Percentiles rank a stretch among this genome's conserved stretches.
These are phyloP conservation scores for Ciconia boyciana DNA, from an alignment of 2,113 vertebrate species.

Conservation along the genomic window DNA sequence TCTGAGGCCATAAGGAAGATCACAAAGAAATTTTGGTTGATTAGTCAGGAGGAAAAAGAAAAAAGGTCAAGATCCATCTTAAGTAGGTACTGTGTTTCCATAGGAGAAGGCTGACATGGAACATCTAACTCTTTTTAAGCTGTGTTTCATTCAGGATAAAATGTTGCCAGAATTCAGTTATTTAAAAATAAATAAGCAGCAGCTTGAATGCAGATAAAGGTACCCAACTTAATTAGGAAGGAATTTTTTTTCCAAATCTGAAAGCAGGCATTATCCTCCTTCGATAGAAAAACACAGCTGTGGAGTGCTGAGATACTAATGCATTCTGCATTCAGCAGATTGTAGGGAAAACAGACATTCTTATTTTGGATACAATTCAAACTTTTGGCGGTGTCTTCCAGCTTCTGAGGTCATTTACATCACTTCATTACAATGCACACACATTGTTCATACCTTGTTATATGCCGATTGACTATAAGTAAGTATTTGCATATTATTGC, in stretches of 20 bases:
- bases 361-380: constrained; percentile 54
- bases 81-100: neutral
- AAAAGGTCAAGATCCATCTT: neutral
- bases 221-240: constrained; percentile 41
- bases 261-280: constrained; percentile 42
- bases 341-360: constrained; percentile 39
- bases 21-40: neutral
- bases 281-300: constrained; percentile 46
- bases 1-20: neutral
- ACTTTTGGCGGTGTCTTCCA: constrained; percentile 37
- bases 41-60: neutral
- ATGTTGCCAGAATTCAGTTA: neutral
- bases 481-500: constrained; percentile 25
- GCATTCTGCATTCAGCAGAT: constrained; percentile 45
- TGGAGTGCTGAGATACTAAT: constrained; percentile 39
- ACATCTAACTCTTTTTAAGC: neutral
- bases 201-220: constrained; percentile 53
- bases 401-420: constrained; percentile 54
- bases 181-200: constrained; percentile 43
- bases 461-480: constrained; percentile 18
- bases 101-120: neutral
- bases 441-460: constrained; percentile 47
- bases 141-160: constrained; percentile 1
- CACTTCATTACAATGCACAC: constrained; percentile 31
- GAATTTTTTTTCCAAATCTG: neutral